Evolutionary conservation across 2,888 invertebrate genomes (phyloP).

Genomic region (Andricus curvator): DNA sequence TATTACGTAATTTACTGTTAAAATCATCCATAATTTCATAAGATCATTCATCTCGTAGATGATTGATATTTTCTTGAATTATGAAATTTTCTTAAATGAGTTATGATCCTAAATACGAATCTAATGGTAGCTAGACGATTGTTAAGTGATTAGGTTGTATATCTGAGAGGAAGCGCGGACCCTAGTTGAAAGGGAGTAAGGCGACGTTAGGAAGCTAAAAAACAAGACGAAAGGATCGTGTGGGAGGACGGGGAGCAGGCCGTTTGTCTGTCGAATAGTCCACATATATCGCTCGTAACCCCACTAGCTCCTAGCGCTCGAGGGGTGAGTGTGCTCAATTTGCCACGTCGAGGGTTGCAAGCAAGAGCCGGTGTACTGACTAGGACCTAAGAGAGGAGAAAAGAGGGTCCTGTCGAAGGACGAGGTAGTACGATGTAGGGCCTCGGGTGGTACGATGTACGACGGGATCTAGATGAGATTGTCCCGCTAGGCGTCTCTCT

Average conservation of each 20-base stretch:
- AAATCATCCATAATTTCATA: no score
- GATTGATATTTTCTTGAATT: no score
- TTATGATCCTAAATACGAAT: not conserved
- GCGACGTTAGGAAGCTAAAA: slow-evolving; percentile 29
- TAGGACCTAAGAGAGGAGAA: slow-evolving; percentile 62
- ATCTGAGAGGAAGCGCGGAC: not conserved
- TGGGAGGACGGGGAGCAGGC: slow-evolving; percentile 60
- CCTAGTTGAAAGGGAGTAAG: not conserved
- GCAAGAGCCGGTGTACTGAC: slow-evolving; percentile 68
- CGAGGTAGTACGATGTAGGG: slow-evolving; percentile 73
- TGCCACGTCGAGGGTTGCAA: slow-evolving; percentile 74
- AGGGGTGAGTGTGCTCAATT: slow-evolving; percentile 76
- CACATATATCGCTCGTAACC: slow-evolving; percentile 72
- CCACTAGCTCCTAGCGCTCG: slow-evolving; percentile 58
- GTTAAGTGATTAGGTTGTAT: slow-evolving; percentile 36
- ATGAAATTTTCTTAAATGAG: no score
- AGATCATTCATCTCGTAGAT: no score
- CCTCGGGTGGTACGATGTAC: slow-evolving; percentile 76
- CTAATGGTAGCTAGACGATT: not conserved
- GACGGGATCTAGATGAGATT: slow-evolving; percentile 78
- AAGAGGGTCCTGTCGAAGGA: slow-evolving; percentile 63
- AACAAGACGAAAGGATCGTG: slow-evolving; percentile 42
- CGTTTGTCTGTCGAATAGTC: slow-evolving; percentile 72
- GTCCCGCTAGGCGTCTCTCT: slow-evolving; percentile 71
- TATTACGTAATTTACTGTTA: no score